Conservation (phyloP, 2,113 vertebrate species). For the Oryzias woworae region DNA sequence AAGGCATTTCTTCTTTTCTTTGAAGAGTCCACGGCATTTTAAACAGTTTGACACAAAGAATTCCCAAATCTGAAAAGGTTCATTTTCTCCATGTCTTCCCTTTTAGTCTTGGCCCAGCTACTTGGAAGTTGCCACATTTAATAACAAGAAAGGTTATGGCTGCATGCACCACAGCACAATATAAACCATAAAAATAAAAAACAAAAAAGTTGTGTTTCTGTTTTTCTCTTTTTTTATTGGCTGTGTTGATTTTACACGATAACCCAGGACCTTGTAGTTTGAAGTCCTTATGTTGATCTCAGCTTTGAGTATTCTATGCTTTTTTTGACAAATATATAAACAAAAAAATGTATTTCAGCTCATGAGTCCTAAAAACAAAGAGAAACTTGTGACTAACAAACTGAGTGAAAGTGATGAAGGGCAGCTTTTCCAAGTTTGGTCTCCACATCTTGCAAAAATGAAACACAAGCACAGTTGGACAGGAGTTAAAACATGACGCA, state of each 20-base stretch:
- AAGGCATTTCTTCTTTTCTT: constrained; percentile 49
- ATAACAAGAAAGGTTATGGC: constrained; percentile 20
- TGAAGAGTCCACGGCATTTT: constrained; percentile 41
- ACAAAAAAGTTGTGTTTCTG: background rate
- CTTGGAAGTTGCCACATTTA: constrained; percentile 21
- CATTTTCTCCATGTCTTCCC: constrained; percentile 29
- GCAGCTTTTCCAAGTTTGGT: constrained; percentile 27
- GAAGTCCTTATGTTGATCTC: background rate
- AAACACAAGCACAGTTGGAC: constrained; percentile 67
- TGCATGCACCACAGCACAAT: constrained; percentile 61
- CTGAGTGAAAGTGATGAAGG: background rate
- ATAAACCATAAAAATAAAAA: constrained; percentile 18
- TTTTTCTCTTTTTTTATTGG: constrained; percentile 1
- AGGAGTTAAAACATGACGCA: constrained; percentile 57
- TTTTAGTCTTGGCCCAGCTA: constrained; percentile 54
- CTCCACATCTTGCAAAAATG: constrained; percentile 52
- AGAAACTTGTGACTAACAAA: background rate
- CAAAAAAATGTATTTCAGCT: too few species aligned
- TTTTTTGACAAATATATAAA: background rate
- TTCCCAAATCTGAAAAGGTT: constrained; percentile 16
- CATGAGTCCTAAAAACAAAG: constrained; percentile 9
- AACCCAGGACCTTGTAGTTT: constrained; percentile 6
- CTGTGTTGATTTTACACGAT: constrained; percentile 1
- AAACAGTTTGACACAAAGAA: constrained; percentile 55
- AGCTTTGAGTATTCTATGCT: constrained; percentile 38